A percentile compares a stretch with the other conserved stretches of the same genome.
Evolutionary conservation across 2,888 invertebrate genomes (phyloP).

Genomic region (Drosophila barbarae): DNA sequence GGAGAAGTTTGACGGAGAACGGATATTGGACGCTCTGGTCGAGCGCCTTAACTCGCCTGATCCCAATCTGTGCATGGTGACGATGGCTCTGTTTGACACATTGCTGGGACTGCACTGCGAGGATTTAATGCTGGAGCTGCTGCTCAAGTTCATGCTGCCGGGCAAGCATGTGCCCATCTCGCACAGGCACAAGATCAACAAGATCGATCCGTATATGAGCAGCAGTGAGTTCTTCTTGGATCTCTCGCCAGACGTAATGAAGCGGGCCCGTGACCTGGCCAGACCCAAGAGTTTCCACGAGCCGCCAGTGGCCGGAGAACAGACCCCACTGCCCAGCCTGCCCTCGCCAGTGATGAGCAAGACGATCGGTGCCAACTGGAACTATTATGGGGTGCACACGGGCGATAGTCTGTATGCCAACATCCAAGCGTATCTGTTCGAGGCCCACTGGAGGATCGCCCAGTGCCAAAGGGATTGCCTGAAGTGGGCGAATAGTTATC

Average conservation of each 20-base stretch:
- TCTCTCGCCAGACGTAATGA: conserved; percentile 83
- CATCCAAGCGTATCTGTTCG: conserved; percentile 92
- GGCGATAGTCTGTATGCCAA: conserved; percentile 88
- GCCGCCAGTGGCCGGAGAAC: conserved; percentile 5
- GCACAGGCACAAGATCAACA: conserved; percentile 86
- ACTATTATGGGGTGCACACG: conserved; percentile 81
- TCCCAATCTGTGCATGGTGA: conserved; percentile 92
- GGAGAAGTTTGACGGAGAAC: conserved; percentile 90
- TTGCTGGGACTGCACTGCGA: conserved; percentile 95
- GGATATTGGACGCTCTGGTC: conserved; percentile 90
- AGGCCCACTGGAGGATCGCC: conserved; percentile 89
- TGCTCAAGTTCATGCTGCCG: conserved; percentile 91
- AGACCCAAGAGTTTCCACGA: conserved; percentile 74
- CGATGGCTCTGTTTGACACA: conserved; percentile 93
- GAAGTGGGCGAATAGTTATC: conserved; percentile 90
- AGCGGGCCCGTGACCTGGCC: conserved; percentile 76
- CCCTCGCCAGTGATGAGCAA: conserved; percentile 78
- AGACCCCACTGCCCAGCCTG: conserved; percentile 55
- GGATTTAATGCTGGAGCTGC: conserved; percentile 95
- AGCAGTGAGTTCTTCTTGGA: conserved; percentile 88
- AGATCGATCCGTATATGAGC: conserved; percentile 86
- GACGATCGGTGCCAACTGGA: conserved; percentile 81
- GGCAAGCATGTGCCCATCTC: conserved; percentile 88
- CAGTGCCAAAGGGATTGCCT: conserved; percentile 87
- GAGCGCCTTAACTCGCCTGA: conserved; percentile 87